A percentile compares a stretch with the other conserved stretches of the same genome.
Conservation (phyloP, 2,113 vertebrate genomes). For the Pitta sordida region DNA sequence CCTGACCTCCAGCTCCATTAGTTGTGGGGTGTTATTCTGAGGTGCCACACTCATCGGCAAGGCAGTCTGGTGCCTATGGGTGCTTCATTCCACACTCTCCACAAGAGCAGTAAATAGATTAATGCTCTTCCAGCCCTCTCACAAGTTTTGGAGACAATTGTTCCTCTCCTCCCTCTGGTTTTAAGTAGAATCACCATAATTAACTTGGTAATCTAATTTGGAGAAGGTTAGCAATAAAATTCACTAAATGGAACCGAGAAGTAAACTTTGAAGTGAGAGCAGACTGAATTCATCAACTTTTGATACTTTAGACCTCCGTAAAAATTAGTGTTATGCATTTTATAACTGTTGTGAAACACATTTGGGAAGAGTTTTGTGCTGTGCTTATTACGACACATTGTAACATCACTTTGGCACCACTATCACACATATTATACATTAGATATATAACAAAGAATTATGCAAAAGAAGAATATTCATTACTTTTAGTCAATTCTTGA, state of each 20-base stretch:
- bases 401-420: neutral
- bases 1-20: neutral
- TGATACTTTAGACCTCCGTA: neutral
- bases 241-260: neutral
- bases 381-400: neutral
- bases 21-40: neutral
- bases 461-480: neutral
- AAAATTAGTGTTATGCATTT: neutral
- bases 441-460: neutral
- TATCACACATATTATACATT: neutral
- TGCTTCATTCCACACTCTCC: neutral
- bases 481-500: neutral
- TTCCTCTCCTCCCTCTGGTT: neutral
- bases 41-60: too few relatives aligned
- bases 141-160: neutral
- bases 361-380: neutral
- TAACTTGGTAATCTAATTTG: neutral
- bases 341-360: neutral
- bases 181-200: neutral
- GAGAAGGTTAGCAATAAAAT: neutral
- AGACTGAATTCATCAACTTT: neutral
- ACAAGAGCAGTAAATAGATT: neutral
- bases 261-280: neutral
- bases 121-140: neutral
- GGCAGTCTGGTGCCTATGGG: neutral